A percentile compares a stretch with the other conserved stretches of the same genome.
These are phyloP conservation scores for Acinonyx jubatus DNA, from an alignment of 2,113 vertebrate species.

Conservation along the genomic window DNA sequence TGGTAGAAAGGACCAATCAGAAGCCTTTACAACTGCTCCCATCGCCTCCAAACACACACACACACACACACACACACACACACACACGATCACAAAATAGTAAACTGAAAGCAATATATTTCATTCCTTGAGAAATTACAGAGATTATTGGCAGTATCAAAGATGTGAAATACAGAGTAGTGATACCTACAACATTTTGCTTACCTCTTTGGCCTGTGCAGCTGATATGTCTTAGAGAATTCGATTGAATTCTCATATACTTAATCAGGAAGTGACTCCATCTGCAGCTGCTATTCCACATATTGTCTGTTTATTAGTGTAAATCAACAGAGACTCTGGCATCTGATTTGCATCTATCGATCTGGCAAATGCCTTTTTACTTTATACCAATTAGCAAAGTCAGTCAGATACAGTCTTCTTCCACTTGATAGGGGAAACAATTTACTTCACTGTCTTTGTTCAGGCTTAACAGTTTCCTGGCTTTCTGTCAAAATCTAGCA, in stretches of 20 bases:
- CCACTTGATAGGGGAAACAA: background rate
- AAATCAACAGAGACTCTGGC: background rate
- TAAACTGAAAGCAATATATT: background rate
- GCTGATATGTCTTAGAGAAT: background rate
- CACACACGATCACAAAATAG: background rate
- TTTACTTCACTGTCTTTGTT: background rate
- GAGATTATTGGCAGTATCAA: background rate
- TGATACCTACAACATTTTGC: background rate
- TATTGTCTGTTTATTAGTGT: background rate
- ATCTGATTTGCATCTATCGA: background rate
- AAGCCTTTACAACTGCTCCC: background rate
- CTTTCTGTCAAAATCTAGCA: background rate
- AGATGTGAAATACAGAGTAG: background rate
- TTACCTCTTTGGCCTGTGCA: background rate
- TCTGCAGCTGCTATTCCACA: background rate
- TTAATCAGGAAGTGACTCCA: background rate
- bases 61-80: background rate
- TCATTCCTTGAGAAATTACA: background rate
- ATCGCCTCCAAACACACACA: too few relatives aligned
- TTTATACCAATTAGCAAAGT: slow-evolving; percentile 33
- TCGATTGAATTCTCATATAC: background rate
- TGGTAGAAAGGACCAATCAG: background rate
- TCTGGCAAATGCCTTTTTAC: background rate
- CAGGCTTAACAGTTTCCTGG: background rate
- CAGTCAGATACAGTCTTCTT: background rate